Base-by-base conservation (phyloP, 2,888 invertebrate species). In the Conomelus anceps region DNA sequence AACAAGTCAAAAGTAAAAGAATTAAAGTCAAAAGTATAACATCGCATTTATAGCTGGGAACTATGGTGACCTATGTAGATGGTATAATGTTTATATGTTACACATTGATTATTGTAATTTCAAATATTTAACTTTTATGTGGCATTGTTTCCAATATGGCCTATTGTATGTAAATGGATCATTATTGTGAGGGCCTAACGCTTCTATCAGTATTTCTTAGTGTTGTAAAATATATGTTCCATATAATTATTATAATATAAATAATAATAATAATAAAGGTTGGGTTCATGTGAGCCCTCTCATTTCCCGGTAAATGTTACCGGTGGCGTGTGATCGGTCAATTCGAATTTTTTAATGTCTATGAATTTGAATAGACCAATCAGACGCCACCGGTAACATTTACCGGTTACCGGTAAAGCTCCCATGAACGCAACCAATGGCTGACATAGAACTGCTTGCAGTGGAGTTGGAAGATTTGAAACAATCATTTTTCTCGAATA, bases 91-190 rank as follows among this genome's bases (percentile, higher is more conserved):
- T 63, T n/a, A 63, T n/a, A 63, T n/a, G 63, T 63, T 63, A 13
- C n/a, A n/a, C 63, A 63, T 63, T 63, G n/a, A n/a, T 63, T 63
- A 63, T n/a, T 7, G 63, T 63, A n/a, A 3, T 63, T 63, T 63
- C n/a, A 63, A n/a, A 23, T 29, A 22, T 29, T 29, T 23, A n/a
- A n/a, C n/a, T 22, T 87, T 89, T 90, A 90, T 84, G 85, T 86
- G 87, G 87, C 63, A 63, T 63, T 89, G 89, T 89, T 90, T 90
- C 89, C 90, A 89, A 85, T 29, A 90, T 89, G 90, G 90, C 90
- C 90, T 90, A 90, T 89, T 29, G 89, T 89, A 85, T 89, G 84
- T 84, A 89, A 88, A 89, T 63, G 87, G 87, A 87, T 89, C 84
- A 90, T 89, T 22, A 88, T 87, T 87, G 88, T 89, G 90, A 89